phyloP scores from a whole-genome alignment of 64 coral and sea anemone species.

The Dendronephthya gigantea region DNA sequence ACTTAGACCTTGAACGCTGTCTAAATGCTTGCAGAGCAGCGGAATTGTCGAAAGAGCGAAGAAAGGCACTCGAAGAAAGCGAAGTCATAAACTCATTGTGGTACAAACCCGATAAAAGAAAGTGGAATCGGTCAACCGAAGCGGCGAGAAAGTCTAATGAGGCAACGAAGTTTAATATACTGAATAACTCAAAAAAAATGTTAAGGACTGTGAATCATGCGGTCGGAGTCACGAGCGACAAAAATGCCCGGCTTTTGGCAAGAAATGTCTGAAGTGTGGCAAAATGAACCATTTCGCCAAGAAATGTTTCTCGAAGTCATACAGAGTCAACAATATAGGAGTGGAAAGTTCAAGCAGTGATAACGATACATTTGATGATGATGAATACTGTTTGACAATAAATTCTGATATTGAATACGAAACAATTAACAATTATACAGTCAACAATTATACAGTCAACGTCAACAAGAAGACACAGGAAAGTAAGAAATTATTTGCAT shows the following conservation, averaged over 20 bases:
- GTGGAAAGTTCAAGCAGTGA: too few species aligned
- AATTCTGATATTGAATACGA: background rate
- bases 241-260: background rate
- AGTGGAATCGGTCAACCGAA: background rate
- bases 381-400: background rate
- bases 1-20: background rate
- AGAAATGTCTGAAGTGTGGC: background rate
- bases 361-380: background rate
- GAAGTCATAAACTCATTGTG: background rate
- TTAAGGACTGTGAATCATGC: background rate
- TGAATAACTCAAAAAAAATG: background rate
- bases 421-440: background rate
- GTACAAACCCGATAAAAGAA: background rate
- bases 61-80: background rate
- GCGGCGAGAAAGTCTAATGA: background rate
- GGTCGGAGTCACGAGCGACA: background rate
- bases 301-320: background rate
- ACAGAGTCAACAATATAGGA: too few species aligned
- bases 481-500: background rate
- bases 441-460: too few species aligned
- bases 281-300: background rate
- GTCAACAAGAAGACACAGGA: background rate
- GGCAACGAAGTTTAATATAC: background rate
- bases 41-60: background rate
- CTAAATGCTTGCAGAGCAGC: slow-evolving; percentile 5